These are phyloP conservation scores for Cervus canadensis DNA, from an alignment of 2,113 vertebrate genomes.

Conservation along the genomic window DNA sequence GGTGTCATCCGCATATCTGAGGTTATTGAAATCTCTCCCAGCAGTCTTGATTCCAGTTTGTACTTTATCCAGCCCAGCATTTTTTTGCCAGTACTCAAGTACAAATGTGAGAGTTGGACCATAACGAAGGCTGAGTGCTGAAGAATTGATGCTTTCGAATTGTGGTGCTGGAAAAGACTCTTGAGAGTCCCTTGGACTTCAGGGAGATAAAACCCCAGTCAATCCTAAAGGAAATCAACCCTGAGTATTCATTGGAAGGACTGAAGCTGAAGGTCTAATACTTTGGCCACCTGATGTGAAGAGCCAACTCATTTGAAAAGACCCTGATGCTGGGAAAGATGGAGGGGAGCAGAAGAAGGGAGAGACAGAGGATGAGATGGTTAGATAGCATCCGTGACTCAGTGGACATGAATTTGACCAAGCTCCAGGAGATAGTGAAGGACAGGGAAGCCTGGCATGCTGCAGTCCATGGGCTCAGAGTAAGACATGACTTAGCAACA, in stretches of 20 bases:
- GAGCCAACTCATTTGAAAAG: not conserved
- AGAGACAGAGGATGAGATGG: not conserved
- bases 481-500: not conserved
- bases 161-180: not conserved
- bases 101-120: not conserved
- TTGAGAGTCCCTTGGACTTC: not conserved
- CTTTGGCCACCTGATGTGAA: not conserved
- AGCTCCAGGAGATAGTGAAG: not conserved
- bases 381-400: not conserved
- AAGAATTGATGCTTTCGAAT: not conserved
- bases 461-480: not conserved
- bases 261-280: not conserved
- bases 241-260: not conserved
- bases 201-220: not conserved
- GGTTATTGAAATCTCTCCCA: not conserved
- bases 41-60: not conserved
- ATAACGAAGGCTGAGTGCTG: not conserved
- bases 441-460: not conserved
- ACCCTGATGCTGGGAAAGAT: not conserved
- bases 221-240: not conserved
- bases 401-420: not conserved
- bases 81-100: not conserved
- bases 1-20: not conserved
- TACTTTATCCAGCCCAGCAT: not conserved
- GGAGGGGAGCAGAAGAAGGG: not conserved